Percentiles rank a stretch among this genome's conserved stretches.
Conservation (phyloP, 2,888 invertebrate genomes). For the Sphaeridia pumilis region DNA sequence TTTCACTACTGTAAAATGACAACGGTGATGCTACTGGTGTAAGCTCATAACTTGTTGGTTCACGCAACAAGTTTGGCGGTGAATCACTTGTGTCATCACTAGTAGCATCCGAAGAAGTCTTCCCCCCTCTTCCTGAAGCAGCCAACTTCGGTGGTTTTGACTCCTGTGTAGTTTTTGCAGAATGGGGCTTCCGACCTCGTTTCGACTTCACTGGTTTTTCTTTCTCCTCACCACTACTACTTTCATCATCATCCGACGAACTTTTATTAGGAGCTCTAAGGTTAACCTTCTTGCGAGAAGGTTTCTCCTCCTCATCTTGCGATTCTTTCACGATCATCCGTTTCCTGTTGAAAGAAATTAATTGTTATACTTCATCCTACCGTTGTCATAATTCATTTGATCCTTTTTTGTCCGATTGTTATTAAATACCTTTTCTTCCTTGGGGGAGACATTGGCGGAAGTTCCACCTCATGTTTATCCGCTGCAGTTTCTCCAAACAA, state of each 20-base stretch:
- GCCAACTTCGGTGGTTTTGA: background rate
- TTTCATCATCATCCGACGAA: background rate
- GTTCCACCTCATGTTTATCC: constrained; percentile 33
- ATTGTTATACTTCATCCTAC: no score
- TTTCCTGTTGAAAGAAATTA: no score
- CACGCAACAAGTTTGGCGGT: background rate
- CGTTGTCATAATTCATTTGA: no score
- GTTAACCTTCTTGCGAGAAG: no score
- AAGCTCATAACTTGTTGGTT: constrained; percentile 9
- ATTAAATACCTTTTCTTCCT: constrained; percentile 33
- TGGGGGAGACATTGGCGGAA: constrained; percentile 30
- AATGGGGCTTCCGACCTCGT: no score
- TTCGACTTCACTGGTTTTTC: background rate
- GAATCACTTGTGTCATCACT: no score
- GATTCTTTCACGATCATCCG: background rate
- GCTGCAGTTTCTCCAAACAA: constrained; percentile 55
- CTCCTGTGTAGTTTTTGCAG: background rate
- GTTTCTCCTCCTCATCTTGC: background rate
- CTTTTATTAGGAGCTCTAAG: background rate
- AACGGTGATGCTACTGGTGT: constrained; percentile 3
- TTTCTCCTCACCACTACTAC: no score
- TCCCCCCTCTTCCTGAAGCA: background rate
- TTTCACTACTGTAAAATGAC: constrained; percentile 1
- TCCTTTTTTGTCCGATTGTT: no score
- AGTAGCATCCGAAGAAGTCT: no score